Evolutionary conservation across 2,888 invertebrate species (phyloP).

Genomic region (Orthosia cruda): DNA sequence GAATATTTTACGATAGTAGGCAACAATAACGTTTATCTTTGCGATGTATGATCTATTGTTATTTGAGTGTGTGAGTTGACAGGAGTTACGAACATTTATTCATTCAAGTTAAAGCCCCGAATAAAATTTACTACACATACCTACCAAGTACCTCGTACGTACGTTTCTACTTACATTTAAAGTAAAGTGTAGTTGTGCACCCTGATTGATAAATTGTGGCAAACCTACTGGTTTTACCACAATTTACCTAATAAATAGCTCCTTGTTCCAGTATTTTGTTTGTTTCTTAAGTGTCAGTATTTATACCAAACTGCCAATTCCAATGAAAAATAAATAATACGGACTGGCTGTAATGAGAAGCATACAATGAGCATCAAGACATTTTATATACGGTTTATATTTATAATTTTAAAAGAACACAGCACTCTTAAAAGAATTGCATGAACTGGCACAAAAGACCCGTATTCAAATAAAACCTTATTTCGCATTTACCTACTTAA

Average conservation of each 20-base stretch:
- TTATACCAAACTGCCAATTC: background rate
- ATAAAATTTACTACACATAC: background rate
- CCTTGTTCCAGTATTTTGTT: no score
- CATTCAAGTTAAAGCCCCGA: background rate
- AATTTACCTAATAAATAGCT: background rate
- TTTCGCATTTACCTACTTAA: conserved; percentile 65
- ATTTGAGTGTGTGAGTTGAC: conserved; percentile 13
- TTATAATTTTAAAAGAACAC: conserved; percentile 13
- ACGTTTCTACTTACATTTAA: background rate
- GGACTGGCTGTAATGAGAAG: background rate
- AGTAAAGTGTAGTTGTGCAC: no score
- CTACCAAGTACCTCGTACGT: no score
- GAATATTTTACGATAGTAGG: conserved; percentile 24
- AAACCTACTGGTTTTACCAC: background rate
- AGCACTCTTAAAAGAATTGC: conserved; percentile 19
- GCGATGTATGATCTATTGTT: conserved; percentile 6
- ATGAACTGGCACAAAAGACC: conserved; percentile 33
- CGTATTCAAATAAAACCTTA: conserved; percentile 69
- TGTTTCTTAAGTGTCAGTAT: background rate
- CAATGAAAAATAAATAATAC: background rate
- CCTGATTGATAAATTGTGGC: background rate
- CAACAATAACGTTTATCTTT: background rate
- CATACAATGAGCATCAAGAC: no score
- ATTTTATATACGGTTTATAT: background rate
- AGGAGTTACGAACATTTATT: conserved; percentile 3